These are phyloP conservation scores for Trinorchestia longiramus DNA, from an alignment of 1,140 invertebrate species.

Conservation along the genomic window DNA sequence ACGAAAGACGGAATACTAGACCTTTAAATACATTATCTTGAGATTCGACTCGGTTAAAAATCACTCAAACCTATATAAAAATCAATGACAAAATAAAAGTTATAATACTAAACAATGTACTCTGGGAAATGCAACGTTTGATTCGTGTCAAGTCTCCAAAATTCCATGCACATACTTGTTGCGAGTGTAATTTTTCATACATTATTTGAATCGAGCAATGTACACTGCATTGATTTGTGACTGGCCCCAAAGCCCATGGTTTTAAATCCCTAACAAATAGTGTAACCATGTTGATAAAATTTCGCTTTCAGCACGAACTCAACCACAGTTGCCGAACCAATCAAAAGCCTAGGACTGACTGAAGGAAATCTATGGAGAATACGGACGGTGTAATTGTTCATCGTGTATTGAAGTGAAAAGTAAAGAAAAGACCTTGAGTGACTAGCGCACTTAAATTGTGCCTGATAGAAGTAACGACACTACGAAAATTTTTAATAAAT, in stretches of 20 bases:
- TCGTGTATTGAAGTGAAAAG: background rate
- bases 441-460: background rate
- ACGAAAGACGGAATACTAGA: background rate
- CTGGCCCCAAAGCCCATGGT: background rate
- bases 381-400: background rate
- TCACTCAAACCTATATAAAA: background rate
- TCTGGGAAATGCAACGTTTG: background rate
- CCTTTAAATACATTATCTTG: background rate
- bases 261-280: background rate
- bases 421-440: background rate
- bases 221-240: background rate
- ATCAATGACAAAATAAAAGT: background rate
- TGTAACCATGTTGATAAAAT: background rate
- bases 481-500: no score
- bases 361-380: background rate
- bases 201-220: background rate
- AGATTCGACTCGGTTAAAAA: background rate
- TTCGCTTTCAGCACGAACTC: background rate
- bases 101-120: background rate
- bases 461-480: no score
- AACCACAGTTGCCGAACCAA: background rate
- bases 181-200: background rate
- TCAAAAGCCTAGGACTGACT: background rate
- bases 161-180: background rate
- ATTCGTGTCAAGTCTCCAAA: no score